These are phyloP conservation scores for Engystomops pustulosus DNA, from an alignment of 2,113 vertebrate species.

Conservation along the genomic window DNA sequence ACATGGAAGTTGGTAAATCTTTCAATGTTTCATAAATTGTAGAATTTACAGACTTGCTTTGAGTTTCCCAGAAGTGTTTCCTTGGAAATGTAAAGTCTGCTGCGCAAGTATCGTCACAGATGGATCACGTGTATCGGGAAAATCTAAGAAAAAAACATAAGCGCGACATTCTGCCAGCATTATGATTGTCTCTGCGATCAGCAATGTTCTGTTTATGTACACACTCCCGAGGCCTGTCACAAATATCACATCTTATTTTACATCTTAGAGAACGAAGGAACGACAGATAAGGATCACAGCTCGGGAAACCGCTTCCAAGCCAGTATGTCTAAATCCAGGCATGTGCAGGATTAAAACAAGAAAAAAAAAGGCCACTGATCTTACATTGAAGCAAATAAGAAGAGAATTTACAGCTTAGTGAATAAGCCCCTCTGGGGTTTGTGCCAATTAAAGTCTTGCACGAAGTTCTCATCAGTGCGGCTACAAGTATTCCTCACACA, in stretches of 20 bases:
- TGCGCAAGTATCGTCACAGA: neutral
- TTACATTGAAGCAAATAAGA: neutral
- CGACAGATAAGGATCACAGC: slow-evolving; percentile 28
- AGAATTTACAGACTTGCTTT: slow-evolving; percentile 14
- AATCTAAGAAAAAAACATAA: slow-evolving; percentile 14
- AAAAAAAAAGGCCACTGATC: neutral
- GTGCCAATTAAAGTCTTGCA: neutral
- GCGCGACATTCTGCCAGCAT: neutral
- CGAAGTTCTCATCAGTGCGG: neutral
- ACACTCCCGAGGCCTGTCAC: slow-evolving; percentile 1
- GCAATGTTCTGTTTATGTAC: slow-evolving; percentile 23
- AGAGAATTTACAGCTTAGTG: neutral
- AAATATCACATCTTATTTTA: slow-evolving; percentile 23
- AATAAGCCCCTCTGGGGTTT: slow-evolving; percentile 17
- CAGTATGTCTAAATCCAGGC: neutral
- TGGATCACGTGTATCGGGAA: neutral
- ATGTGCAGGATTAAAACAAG: neutral
- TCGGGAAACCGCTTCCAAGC: neutral
- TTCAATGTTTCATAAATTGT: no score
- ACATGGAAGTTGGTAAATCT: no score
- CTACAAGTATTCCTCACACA: no score
- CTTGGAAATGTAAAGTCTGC: slow-evolving; percentile 1
- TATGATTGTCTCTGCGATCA: neutral
- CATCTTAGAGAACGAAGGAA: slow-evolving; percentile 1
- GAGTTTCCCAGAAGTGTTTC: neutral